These are phyloP conservation scores for Boloria euphrosyne DNA, from an alignment of 2,888 invertebrate species.

Conservation along the genomic window DNA sequence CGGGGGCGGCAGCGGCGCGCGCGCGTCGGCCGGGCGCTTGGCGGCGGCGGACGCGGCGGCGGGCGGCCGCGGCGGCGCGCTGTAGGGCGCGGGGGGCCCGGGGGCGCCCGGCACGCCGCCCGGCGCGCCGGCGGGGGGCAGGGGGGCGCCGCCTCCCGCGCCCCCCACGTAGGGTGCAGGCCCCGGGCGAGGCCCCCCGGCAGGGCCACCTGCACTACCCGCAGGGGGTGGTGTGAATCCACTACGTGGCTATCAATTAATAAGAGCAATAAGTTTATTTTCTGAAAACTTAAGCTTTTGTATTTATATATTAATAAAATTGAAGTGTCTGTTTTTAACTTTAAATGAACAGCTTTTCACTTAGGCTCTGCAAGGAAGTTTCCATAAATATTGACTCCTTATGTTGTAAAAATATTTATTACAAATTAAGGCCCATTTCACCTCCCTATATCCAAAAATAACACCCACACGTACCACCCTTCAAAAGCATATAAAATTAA, in stretches of 20 bases:
- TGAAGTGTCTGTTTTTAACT: no score
- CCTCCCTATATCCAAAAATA: no score
- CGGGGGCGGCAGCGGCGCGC: constrained; percentile 82
- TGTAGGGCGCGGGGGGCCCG: constrained; percentile 74
- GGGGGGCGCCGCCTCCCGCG: constrained; percentile 46
- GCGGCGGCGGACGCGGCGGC: constrained; percentile 66
- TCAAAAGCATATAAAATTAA: no score
- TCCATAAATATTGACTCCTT: no score
- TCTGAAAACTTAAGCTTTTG: no score
- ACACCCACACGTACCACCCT: no score
- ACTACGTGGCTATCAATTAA: constrained; percentile 78
- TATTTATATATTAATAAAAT: no score
- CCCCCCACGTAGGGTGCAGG: constrained; percentile 66
- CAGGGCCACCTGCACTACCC: constrained; percentile 40
- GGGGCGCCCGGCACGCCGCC: constrained; percentile 78
- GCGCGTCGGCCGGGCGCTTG: constrained; percentile 82
- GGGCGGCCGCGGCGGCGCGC: constrained; percentile 54
- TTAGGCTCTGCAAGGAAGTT: no score
- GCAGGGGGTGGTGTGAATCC: constrained; percentile 81
- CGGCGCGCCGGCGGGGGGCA: constrained; percentile 75
- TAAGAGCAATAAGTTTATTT: background rate
- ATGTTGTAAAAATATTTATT: no score
- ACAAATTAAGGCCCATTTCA: no score
- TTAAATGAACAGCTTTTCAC: no score
- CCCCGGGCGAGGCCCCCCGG: constrained; percentile 54